phyloP scores from a whole-genome alignment of 1,140 invertebrate species.

The Drosophila bipectinata region DNA sequence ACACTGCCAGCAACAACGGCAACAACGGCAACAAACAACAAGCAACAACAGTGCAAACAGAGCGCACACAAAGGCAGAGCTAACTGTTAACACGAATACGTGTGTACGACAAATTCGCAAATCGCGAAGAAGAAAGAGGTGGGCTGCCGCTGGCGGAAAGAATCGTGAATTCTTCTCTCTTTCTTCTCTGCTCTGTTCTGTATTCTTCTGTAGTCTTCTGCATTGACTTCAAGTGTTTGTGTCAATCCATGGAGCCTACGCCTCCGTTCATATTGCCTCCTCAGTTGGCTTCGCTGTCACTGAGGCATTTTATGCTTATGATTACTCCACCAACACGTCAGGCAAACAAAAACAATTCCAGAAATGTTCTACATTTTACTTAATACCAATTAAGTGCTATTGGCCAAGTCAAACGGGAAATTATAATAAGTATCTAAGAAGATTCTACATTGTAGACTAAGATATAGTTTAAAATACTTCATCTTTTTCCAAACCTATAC shows the following conservation, averaged over 20 bases:
- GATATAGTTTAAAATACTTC: too few species aligned
- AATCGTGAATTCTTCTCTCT: conserved; percentile 36
- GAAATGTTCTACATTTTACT: conserved; percentile 50
- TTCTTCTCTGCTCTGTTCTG: conserved; percentile 4
- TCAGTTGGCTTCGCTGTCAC: conserved; percentile 6
- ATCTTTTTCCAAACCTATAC: too few species aligned
- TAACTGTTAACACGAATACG: conserved; percentile 63
- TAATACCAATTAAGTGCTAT: conserved; percentile 44
- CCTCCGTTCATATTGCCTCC: not conserved
- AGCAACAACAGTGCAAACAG: conserved; percentile 42
- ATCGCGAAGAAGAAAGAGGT: conserved; percentile 44
- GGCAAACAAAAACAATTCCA: conserved; percentile 2
- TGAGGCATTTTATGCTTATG: conserved; percentile 42
- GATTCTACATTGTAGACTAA: too few species aligned
- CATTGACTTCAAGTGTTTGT: conserved; percentile 38
- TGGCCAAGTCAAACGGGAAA: conserved; percentile 20
- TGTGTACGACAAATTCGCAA: conserved; percentile 62
- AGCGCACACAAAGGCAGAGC: conserved; percentile 65
- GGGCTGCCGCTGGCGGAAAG: conserved; percentile 19
- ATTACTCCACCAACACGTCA: conserved; percentile 37
- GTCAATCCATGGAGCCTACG: conserved; percentile 43
- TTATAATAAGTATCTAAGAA: not conserved
- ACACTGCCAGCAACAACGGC: conserved; percentile 22
- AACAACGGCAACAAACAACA: conserved; percentile 16
- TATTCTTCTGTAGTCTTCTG: not conserved